phyloP scores from a whole-genome alignment of 2,888 invertebrate species.

The Amblyjoppa fuscipennis region DNA sequence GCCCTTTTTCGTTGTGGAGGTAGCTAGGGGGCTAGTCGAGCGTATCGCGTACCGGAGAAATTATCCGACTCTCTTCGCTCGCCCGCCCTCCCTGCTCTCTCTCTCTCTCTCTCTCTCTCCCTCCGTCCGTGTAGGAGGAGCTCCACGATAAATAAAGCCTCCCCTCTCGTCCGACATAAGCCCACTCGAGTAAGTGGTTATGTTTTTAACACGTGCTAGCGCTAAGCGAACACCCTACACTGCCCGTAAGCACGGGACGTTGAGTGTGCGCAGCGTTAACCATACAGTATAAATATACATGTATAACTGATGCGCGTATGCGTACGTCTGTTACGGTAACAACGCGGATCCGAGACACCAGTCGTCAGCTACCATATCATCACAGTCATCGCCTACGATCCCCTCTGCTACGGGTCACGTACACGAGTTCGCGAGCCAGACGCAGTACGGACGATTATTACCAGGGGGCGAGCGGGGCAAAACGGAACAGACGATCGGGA shows the following conservation, averaged over 20 bases:
- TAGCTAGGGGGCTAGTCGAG: constrained; percentile 4
- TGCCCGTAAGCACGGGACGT: constrained; percentile 13
- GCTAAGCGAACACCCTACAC: constrained; percentile 70
- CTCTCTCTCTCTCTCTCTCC: constrained; percentile 30
- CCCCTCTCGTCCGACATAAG: constrained; percentile 63
- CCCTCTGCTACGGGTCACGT: constrained; percentile 10
- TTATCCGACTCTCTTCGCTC: constrained; percentile 50
- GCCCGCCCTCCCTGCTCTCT: constrained; percentile 17
- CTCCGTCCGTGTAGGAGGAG: constrained; percentile 66
- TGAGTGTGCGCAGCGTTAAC: constrained; percentile 12
- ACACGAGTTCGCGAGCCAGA: constrained; percentile 12
- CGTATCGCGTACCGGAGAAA: constrained; percentile 46
- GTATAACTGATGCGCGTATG: constrained; percentile 30
- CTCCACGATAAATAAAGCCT: constrained; percentile 78
- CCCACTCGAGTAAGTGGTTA: constrained; percentile 82
- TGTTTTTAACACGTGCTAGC: constrained; percentile 83
- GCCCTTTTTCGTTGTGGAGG: constrained; percentile 13
- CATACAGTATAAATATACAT: constrained; percentile 15
- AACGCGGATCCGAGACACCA: constrained; percentile 37
- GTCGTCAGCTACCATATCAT: constrained; percentile 56
- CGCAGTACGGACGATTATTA: constrained; percentile 34
- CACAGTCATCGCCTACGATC: constrained; percentile 43
- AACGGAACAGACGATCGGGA: no score
- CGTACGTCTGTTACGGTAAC: neutral
- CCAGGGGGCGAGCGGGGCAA: neutral